Base-by-base conservation (phyloP, 1,140 invertebrate genomes). In the Copidosoma floridanum region DNA sequence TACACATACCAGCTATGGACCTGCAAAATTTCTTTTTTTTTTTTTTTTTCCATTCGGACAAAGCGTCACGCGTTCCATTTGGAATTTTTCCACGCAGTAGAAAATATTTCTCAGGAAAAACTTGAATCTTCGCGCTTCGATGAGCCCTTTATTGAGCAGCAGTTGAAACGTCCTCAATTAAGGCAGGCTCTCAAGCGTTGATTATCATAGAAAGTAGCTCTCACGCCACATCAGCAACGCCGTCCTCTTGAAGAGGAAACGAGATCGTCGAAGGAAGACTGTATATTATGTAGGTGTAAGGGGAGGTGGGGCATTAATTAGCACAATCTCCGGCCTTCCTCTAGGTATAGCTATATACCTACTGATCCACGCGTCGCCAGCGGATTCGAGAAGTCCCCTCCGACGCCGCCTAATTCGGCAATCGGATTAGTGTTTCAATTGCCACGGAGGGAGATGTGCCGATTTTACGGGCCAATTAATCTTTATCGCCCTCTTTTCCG, bases 291-390 rank as follows among this genome's bases (percentile, higher is more conserved):
- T n/a, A n/a, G n/a, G n/a, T n/a, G n/a, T n/a, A n/a, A n/a, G n/a
- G n/a, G n/a, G n/a, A n/a, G n/a, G 43, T n/a, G 14, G n/a, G 37
- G 46, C 57, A 64, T 64, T 60, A 60, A 64, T 64, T 64, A 64
- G 47, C 40, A 23, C 58, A 64, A 64, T 64, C 57, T 60, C 37
- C 6, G 46, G 53, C 61, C 51, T 64, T 54, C 50, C 16, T 38
- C 16, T 32, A 23, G 20, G 11, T 50, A 43, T n/a, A n/a, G n/a
- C n/a, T n/a, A n/a, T n/a, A n/a, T n/a, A 50, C n/a, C 46, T 41
- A 29, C n/a, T 10, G 32, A 11, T 37, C 46, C 20, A n/a, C 18
- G 47, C 18, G 47, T 8, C 35, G 20, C 18, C 24, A 3, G 18
- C 18, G 55, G 12, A 11, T 26, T 51, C 26, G 24, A 32, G 27